Percentiles rank a stretch among this genome's conserved stretches.
These are phyloP conservation scores for Phylloscopus trochilus DNA, from an alignment of 2,113 vertebrate species.

Conservation along the genomic window DNA sequence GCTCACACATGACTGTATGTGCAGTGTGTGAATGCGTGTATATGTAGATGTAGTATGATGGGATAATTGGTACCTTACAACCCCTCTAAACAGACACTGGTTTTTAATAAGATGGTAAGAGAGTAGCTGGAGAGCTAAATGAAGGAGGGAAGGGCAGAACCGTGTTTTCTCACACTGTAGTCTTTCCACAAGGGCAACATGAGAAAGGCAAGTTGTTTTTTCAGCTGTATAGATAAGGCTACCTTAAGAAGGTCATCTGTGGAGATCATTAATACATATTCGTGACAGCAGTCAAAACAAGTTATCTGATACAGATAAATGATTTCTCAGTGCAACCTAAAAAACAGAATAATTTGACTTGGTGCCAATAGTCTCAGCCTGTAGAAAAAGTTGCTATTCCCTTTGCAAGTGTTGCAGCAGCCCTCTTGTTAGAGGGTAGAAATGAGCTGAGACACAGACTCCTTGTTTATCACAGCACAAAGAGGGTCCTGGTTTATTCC, in stretches of 20 bases:
- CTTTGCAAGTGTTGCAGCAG: neutral
- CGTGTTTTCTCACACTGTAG: neutral
- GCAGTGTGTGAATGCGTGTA: neutral
- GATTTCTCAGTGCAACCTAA: neutral
- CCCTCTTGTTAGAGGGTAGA: neutral
- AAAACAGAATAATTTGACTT: neutral
- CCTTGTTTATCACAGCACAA: neutral
- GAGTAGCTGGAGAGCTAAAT: neutral
- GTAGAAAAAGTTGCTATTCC: neutral
- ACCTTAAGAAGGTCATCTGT: neutral
- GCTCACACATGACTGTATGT: fast-evolving
- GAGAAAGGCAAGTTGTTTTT: neutral
- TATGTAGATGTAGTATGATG: neutral
- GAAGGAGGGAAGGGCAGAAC: neutral
- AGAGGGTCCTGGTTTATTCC: neutral
- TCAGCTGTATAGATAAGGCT: neutral
- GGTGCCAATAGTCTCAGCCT: neutral
- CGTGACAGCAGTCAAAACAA: neutral
- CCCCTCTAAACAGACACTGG: neutral
- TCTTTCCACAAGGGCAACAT: neutral
- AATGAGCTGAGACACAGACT: neutral
- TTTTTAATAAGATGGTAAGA: neutral
- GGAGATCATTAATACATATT: neutral
- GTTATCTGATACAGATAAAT: neutral
- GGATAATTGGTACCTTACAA: neutral